Conservation (phyloP, 2,888 invertebrate genomes). For the Drosophila meridiana region DNA sequence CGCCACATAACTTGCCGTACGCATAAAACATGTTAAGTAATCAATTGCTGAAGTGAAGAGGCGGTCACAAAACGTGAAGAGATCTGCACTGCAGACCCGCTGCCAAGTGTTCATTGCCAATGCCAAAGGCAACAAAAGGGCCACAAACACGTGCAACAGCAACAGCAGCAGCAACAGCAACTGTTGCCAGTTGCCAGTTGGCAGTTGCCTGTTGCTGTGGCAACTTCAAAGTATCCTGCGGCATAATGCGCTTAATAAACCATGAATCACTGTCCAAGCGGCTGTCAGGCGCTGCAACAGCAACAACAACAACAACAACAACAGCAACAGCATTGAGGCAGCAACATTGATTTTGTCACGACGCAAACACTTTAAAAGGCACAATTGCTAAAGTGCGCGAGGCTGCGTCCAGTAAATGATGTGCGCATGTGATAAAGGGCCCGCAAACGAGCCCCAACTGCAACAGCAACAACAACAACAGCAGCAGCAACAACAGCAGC, state of each 20-base stretch:
- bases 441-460: conserved; percentile 54
- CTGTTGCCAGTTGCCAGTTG: conserved; percentile 15
- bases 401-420: conserved; percentile 69
- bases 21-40: conserved; percentile 83
- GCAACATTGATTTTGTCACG: conserved; percentile 82
- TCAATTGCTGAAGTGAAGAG: conserved; percentile 75
- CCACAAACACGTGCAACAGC: conserved; percentile 64
- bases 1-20: conserved; percentile 77
- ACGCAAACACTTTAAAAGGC: conserved; percentile 81
- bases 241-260: conserved; percentile 84
- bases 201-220: conserved; percentile 30
- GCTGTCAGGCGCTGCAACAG: conserved; percentile 60
- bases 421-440: conserved; percentile 81
- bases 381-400: conserved; percentile 77
- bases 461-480: conserved; percentile 21
- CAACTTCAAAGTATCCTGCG: conserved; percentile 81
- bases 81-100: conserved; percentile 7
- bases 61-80: conserved; percentile 27
- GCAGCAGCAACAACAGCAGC: conserved; percentile 19
- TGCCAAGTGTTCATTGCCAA: conserved; percentile 73
- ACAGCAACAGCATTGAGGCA: conserved; percentile 44
- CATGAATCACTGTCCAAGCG: conserved; percentile 83
- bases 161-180: conserved; percentile 3
- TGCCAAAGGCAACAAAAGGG: conserved; percentile 69
- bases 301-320: conserved; percentile 27